Conservation (phyloP, 2,888 invertebrate species). For the Lydus trimaculatus region DNA sequence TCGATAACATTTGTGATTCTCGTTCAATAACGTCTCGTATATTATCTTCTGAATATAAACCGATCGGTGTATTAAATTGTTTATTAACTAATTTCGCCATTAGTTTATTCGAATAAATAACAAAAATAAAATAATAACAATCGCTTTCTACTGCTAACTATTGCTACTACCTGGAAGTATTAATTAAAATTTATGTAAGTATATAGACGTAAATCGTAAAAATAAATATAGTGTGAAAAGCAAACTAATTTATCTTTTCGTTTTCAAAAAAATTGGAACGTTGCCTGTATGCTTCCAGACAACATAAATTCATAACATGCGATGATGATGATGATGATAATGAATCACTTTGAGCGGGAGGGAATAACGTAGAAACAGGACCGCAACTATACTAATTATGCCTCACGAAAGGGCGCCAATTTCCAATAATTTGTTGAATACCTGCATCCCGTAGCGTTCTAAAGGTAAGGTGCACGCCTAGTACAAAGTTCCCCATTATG, state of each 20-base stretch:
- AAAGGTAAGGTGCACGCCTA: no score
- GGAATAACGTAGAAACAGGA: neutral
- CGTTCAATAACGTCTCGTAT: conserved; percentile 81
- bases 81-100: conserved; percentile 85
- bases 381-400: no score
- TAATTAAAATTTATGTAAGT: no score
- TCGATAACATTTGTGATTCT: conserved; percentile 78
- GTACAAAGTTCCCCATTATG: no score
- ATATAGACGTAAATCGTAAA: conserved; percentile 29
- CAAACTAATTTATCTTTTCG: neutral
- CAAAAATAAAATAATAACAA: conserved; percentile 4
- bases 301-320: conserved; percentile 1
- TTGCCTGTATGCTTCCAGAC: neutral
- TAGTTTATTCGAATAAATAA: conserved; percentile 38
- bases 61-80: conserved; percentile 90
- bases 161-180: neutral
- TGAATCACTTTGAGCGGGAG: neutral
- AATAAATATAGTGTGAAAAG: conserved; percentile 4
- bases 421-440: no score
- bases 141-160: no score
- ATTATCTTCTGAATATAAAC: conserved; percentile 81
- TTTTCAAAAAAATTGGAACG: neutral
- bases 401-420: no score
- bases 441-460: no score
- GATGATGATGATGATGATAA: neutral